Percentiles rank a stretch among this genome's conserved stretches.
Conservation (phyloP, 1,140 invertebrate genomes). For the Scylla paramamosain region DNA sequence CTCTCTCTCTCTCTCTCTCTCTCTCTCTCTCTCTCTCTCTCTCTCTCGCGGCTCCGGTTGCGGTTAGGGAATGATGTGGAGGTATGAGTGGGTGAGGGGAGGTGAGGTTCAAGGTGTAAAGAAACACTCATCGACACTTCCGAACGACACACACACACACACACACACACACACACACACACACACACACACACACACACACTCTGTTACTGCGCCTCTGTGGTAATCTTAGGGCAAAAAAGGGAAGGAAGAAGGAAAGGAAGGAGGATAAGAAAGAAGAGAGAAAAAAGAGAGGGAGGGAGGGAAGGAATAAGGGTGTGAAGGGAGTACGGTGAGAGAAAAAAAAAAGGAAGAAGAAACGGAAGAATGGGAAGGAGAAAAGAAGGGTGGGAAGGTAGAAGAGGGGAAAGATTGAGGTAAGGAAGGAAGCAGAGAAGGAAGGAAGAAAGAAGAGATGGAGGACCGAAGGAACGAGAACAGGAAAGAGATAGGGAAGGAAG, state of each 20-base stretch:
- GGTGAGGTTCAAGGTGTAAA: background rate
- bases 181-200: background rate
- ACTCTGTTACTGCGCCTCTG: too few relatives aligned
- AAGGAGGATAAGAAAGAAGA: background rate
- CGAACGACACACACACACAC: background rate
- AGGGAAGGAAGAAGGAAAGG: background rate
- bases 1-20: background rate
- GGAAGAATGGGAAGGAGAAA: too few relatives aligned
- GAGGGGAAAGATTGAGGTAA: background rate
- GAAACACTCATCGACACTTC: background rate
- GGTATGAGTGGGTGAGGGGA: background rate
- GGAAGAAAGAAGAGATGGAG: background rate
- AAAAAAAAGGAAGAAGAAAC: too few relatives aligned
- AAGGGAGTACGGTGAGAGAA: too few relatives aligned
- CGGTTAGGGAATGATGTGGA: background rate
- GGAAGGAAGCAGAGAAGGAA: background rate
- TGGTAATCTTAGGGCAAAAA: too few relatives aligned
- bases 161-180: constrained; percentile 7
- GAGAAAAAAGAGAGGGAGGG: background rate
- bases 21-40: constrained; percentile 12
- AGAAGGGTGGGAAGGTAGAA: background rate
- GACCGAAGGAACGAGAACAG: too few relatives aligned
- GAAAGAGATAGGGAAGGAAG: background rate
- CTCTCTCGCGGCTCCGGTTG: background rate
- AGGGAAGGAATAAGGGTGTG: background rate